Base-by-base conservation (phyloP, 2,888 invertebrate genomes). In the Athrips mouffetella region DNA sequence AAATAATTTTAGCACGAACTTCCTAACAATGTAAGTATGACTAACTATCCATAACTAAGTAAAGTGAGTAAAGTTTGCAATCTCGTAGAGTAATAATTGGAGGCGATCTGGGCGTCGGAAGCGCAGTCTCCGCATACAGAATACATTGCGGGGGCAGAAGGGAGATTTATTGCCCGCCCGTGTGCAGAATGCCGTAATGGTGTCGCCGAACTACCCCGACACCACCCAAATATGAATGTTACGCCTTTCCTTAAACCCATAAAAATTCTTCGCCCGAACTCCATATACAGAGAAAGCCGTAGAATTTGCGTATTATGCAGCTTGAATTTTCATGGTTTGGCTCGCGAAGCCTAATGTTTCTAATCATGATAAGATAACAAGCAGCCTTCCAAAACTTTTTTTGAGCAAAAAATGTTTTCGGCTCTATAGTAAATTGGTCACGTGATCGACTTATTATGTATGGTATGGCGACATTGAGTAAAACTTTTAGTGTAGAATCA, bases 121-220 rank as follows among this genome's bases (percentile, higher is more conserved):
- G 66, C 65, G 65, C 63, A 69, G 62, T 66, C 60, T 62, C 60
- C 64, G 70, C 68, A 73, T 75, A 70, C 72, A 70, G 70, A 67
- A 73, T 77, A 73, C 74, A 73, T 70, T 74, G 76, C 73, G 59
- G 71, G 71, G 60, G 70, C 59, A 59, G 59, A 55, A 59, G 60
- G 55, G 65, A 72, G 79, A 83, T 84, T 81, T 81, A 83, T 79
- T 62, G 72, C 60, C 58, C 60, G 62, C 66, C 67, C 79, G 78
- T 76, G 76, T 65, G 66, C 70, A 71, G 73, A 80, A 79, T 77
- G 71, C 73, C 59, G 64, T 75, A 79, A 78, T 78, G 71, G 70
- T 68, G 68, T 67, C 70, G 73, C 71, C 72, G 65, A 79, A 74
- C 64, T 75, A 71, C 66, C 60, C 61, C 61, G 65, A 20, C 15